Conservation (phyloP, 1,140 invertebrate species). For the Mamestra configurata region DNA sequence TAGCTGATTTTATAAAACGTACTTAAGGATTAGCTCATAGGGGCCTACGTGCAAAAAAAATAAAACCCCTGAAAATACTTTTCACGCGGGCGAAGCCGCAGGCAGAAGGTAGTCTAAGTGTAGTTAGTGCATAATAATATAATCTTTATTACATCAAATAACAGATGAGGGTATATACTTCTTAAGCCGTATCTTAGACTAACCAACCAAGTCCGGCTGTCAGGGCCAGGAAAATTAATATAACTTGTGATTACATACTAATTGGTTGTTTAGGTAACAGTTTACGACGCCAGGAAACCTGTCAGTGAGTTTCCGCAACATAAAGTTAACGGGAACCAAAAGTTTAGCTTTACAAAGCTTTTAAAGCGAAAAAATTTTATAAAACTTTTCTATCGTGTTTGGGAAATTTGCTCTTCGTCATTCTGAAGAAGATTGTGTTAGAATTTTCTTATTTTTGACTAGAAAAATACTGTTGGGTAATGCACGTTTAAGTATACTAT, state of each 20-base stretch:
- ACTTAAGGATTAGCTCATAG: too few species aligned
- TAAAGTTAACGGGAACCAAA: background rate
- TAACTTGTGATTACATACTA: constrained; percentile 39
- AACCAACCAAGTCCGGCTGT: too few species aligned
- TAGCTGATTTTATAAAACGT: too few species aligned
- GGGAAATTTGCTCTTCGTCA: background rate
- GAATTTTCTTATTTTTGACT: background rate
- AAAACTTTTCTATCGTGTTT: constrained; percentile 21
- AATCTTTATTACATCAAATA: too few species aligned
- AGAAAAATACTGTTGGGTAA: background rate
- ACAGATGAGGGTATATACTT: too few species aligned
- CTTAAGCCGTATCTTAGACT: too few species aligned
- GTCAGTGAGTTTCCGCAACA: constrained; percentile 2
- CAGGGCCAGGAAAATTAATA: constrained; percentile 27
- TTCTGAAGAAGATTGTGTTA: background rate
- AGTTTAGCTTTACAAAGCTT: background rate
- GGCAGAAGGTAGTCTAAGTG: too few species aligned
- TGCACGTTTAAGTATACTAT: too few species aligned
- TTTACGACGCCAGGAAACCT: constrained; percentile 1
- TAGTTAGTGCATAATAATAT: too few species aligned
- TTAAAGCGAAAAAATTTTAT: background rate
- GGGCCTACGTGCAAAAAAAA: too few species aligned
- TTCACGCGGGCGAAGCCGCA: too few species aligned
- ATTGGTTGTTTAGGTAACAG: constrained; percentile 27
- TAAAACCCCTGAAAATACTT: too few species aligned